These are phyloP conservation scores for Silurus glanis DNA, from an alignment of 2,113 vertebrate species.

Conservation along the genomic window DNA sequence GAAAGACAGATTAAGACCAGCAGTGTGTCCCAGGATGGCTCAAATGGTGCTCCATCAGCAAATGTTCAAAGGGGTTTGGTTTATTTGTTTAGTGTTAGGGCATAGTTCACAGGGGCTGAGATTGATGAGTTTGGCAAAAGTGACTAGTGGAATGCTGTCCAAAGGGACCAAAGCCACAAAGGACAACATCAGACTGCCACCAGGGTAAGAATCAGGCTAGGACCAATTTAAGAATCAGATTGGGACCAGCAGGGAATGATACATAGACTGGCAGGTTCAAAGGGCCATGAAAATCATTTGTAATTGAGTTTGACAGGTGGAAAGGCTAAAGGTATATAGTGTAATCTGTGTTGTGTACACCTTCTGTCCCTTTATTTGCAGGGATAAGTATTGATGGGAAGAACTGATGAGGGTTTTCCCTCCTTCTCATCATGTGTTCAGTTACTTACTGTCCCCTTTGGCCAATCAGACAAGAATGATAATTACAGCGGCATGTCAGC, in stretches of 20 bases:
- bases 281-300: conserved; percentile 53
- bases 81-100: conserved; percentile 30
- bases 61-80: conserved; percentile 36
- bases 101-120: conserved; percentile 49
- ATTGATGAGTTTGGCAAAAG: conserved; percentile 31
- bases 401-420: background rate
- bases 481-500: background rate
- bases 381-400: background rate
- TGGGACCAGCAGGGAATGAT: background rate
- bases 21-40: conserved; percentile 20
- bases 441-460: background rate
- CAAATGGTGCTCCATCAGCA: conserved; percentile 39
- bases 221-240: background rate
- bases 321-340: background rate
- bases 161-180: conserved; percentile 30
- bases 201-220: background rate
- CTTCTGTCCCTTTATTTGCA: background rate
- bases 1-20: conserved; percentile 23
- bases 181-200: conserved; percentile 56
- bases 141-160: conserved; percentile 40
- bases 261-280: conserved; percentile 66
- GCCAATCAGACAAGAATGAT: conserved; percentile 16
- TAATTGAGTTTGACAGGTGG: conserved; percentile 4
- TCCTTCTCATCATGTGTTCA: background rate
- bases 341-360: background rate